Conservation (phyloP, 2,797 vertebrate species). For the Dromococcyx pavoninus region DNA sequence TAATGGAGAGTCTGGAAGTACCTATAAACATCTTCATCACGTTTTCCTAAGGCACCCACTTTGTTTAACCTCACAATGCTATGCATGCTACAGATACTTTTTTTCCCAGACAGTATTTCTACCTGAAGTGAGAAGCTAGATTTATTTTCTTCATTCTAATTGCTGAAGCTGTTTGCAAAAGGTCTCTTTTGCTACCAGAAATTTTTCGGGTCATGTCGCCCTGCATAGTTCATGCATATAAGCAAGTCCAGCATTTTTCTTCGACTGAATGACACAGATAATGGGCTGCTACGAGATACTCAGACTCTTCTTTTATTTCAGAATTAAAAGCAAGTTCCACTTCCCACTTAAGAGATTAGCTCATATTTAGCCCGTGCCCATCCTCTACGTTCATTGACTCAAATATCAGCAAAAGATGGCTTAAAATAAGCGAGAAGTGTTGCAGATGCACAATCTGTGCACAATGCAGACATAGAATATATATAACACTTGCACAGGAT, state of each 20-base stretch:
- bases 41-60: not conserved
- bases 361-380: not conserved
- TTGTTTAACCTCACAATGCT: not conserved
- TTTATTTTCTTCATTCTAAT: not conserved
- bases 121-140: not conserved
- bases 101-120: not conserved
- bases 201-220: not conserved
- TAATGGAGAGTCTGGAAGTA: not conserved
- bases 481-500: not conserved
- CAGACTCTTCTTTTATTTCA: slow-evolving; percentile 38
- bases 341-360: slow-evolving; percentile 20
- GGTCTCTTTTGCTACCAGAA: not conserved
- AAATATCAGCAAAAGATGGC: slow-evolving; percentile 35
- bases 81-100: not conserved
- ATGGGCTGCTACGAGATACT: slow-evolving; percentile 21
- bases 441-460: slow-evolving; percentile 18
- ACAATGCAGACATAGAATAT: not conserved
- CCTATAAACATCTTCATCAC: not conserved
- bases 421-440: slow-evolving; percentile 41
- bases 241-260: slow-evolving; percentile 23
- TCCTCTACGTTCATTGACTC: slow-evolving; percentile 10
- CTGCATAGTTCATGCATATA: not conserved
- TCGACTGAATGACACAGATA: slow-evolving; percentile 39
- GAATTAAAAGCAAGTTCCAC: slow-evolving; percentile 28
- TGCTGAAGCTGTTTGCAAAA: not conserved